These are phyloP conservation scores for Altica lythri DNA, from an alignment of 2,888 invertebrate genomes.

Conservation along the genomic window DNA sequence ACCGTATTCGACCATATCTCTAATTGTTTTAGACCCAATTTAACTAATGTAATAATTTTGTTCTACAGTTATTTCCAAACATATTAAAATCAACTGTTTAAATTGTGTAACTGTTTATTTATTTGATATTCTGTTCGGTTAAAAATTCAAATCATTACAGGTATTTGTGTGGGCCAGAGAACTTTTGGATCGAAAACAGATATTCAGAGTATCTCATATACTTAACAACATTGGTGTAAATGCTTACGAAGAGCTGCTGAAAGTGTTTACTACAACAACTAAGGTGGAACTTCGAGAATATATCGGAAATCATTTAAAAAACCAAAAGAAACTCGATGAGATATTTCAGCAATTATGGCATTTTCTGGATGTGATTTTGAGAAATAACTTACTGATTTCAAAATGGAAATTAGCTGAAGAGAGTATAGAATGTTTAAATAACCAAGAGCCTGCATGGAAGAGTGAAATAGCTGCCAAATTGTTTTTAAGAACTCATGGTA, in stretches of 20 bases:
- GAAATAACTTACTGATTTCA: conserved; percentile 36
- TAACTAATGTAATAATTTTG: too few species aligned
- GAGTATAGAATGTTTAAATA: conserved; percentile 46
- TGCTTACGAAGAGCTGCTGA: conserved; percentile 63
- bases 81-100: too few species aligned
- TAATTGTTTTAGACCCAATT: too few species aligned
- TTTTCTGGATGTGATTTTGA: conserved; percentile 51
- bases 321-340: conserved; percentile 54
- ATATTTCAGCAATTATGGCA: conserved; percentile 55
- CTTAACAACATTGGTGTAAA: conserved; percentile 66
- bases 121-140: too few species aligned
- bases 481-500: conserved; percentile 65
- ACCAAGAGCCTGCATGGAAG: conserved; percentile 62
- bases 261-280: conserved; percentile 63
- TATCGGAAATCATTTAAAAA: conserved; percentile 68
- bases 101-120: too few species aligned
- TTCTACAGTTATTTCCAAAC: too few species aligned
- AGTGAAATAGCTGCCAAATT: conserved; percentile 62
- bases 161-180: conserved; percentile 68
- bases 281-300: conserved; percentile 67
- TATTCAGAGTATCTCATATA: conserved; percentile 68
- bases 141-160: too few species aligned
- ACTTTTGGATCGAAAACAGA: conserved; percentile 65
- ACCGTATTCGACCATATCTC: too few species aligned
- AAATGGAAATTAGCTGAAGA: conserved; percentile 36